phyloP scores from a whole-genome alignment of 1,140 invertebrate species.

The Trichogramma pretiosum region DNA sequence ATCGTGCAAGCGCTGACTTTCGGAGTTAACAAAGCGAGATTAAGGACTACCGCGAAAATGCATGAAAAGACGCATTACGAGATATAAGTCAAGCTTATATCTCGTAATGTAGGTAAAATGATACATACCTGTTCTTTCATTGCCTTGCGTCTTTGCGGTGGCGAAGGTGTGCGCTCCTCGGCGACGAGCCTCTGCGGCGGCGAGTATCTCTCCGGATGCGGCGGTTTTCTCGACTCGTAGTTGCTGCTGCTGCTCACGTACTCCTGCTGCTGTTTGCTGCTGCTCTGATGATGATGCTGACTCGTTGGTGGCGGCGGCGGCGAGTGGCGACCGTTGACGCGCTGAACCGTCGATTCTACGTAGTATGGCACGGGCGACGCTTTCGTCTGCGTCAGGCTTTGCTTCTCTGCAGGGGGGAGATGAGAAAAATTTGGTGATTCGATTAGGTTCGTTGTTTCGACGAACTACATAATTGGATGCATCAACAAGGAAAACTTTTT shows the following conservation, averaged over 20 bases:
- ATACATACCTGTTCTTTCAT: constrained; percentile 27
- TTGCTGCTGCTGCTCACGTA: constrained; percentile 28
- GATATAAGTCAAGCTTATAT: too few relatives aligned
- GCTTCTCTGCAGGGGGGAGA: constrained; percentile 28
- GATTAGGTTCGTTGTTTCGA: too few relatives aligned
- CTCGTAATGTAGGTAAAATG: too few relatives aligned
- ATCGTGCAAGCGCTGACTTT: too few relatives aligned
- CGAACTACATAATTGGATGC: too few relatives aligned
- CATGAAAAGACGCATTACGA: too few relatives aligned
- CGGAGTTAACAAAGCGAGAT: too few relatives aligned
- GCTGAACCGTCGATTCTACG: constrained; percentile 21
- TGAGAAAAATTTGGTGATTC: too few relatives aligned
- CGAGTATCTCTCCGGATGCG: constrained; percentile 20
- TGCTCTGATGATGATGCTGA: not conserved
- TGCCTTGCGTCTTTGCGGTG: constrained; percentile 38
- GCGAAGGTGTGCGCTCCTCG: constrained; percentile 41
- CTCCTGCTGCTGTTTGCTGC: constrained; percentile 3
- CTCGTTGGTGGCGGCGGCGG: constrained; percentile 5
- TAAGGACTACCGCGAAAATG: too few relatives aligned
- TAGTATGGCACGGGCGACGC: too few relatives aligned
- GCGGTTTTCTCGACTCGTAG: constrained; percentile 32
- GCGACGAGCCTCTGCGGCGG: constrained; percentile 28
- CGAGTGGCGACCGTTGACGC: constrained; percentile 25
- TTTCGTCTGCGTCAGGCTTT: too few relatives aligned
- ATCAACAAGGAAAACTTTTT: too few relatives aligned